A percentile compares a stretch with the other conserved stretches of the same genome.
These are phyloP conservation scores for Notodonta dromedarius DNA, from an alignment of 2,888 invertebrate species.

Conservation along the genomic window DNA sequence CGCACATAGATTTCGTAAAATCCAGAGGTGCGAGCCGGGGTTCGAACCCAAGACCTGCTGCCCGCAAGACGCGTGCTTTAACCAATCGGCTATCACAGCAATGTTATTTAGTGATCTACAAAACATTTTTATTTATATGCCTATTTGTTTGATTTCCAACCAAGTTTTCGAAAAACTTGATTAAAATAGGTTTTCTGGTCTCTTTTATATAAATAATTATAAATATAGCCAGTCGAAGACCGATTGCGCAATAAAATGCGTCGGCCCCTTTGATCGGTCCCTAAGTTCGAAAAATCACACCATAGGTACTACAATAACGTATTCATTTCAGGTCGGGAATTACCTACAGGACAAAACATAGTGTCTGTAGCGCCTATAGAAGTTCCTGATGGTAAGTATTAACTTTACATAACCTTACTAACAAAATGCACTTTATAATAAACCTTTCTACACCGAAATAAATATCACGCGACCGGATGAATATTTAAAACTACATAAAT, in stretches of 20 bases:
- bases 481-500: neutral
- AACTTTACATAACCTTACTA: neutral
- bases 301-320: conserved; percentile 41
- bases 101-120: no score
- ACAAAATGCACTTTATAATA: neutral
- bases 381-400: conserved; percentile 77
- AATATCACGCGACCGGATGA: neutral
- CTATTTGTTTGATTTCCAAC: neutral
- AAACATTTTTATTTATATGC: no score
- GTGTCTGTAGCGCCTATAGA: conserved; percentile 81
- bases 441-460: neutral
- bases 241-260: neutral
- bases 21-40: no score
- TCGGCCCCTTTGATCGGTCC: neutral
- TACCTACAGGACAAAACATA: conserved; percentile 78
- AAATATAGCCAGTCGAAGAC: neutral
- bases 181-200: no score
- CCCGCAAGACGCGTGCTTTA: no score
- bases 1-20: no score
- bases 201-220: no score
- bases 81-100: no score
- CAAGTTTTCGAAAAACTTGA: no score
- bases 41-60: no score
- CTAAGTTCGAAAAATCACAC: conserved; percentile 23
- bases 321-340: conserved; percentile 77